Percentiles rank a stretch among this genome's conserved stretches.
phyloP scores from a whole-genome alignment of 1,140 invertebrate species.

The Papilio glaucus region DNA sequence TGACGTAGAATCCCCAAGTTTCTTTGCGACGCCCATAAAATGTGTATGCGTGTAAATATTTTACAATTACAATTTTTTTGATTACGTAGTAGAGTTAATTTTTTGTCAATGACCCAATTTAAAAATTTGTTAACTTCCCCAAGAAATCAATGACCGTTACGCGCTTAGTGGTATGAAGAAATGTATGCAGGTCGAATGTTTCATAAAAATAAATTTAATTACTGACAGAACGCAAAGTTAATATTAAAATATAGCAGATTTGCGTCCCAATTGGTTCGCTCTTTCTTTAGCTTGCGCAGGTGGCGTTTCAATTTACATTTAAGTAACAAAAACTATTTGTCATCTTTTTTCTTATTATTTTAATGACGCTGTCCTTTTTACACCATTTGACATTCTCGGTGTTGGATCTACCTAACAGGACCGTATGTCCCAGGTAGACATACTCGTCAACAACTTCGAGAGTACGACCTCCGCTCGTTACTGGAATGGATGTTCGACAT shows the following conservation, averaged over 20 bases:
- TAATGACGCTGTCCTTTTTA: too few relatives aligned
- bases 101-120: slow-evolving; percentile 48
- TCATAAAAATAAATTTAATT: slow-evolving; percentile 27
- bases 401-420: too few relatives aligned
- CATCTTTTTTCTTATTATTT: too few relatives aligned
- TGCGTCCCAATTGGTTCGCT: too few relatives aligned
- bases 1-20: neutral
- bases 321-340: too few relatives aligned
- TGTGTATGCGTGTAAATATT: neutral
- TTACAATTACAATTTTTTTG: neutral
- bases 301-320: too few relatives aligned
- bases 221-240: neutral
- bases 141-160: slow-evolving; percentile 46
- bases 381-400: too few relatives aligned
- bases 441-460: too few relatives aligned
- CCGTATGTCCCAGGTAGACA: too few relatives aligned
- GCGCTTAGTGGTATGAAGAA: slow-evolving; percentile 45
- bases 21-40: neutral
- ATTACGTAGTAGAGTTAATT: neutral
- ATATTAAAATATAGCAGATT: neutral
- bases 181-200: slow-evolving; percentile 35
- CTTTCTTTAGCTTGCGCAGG: too few relatives aligned
- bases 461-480: too few relatives aligned
- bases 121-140: slow-evolving; percentile 52
- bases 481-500: too few relatives aligned